Evolutionary conservation across 2,797 vertebrate species (phyloP).

Genomic region (Galago senegalensis): DNA sequence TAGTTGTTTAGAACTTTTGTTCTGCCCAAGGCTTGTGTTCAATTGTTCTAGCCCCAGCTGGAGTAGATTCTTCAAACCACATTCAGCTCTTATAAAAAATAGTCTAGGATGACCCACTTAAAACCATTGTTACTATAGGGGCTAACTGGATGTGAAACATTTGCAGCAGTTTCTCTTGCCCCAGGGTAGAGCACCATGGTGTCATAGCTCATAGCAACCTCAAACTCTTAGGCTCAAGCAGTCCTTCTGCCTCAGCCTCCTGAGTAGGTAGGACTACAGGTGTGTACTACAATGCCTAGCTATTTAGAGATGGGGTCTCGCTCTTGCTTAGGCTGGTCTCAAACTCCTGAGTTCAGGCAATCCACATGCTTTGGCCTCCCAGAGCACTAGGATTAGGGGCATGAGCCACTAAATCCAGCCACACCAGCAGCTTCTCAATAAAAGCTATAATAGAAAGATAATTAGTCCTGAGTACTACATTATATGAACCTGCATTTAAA

Average conservation of each 20-base stretch:
- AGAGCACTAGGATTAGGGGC: too few relatives aligned
- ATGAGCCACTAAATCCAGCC: too few relatives aligned
- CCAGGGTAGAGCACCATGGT: too few relatives aligned
- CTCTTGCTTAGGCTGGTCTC: too few relatives aligned
- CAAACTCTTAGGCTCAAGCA: too few relatives aligned
- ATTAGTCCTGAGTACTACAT: not conserved
- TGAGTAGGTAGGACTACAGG: too few relatives aligned
- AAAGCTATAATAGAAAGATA: constrained; percentile 57
- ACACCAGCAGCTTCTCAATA: not conserved
- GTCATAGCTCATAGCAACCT: too few relatives aligned
- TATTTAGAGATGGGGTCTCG: too few relatives aligned
- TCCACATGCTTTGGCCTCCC: too few relatives aligned
- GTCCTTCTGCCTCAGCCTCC: too few relatives aligned
- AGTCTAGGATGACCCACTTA: constrained; percentile 57
- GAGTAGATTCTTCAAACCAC: constrained; percentile 36
- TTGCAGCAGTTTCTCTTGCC: not conserved
- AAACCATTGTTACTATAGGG: not conserved
- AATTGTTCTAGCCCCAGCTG: constrained; percentile 65
- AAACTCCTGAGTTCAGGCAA: too few relatives aligned
- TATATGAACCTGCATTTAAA: constrained; percentile 45
- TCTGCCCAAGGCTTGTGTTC: not conserved
- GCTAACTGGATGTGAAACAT: constrained; percentile 58
- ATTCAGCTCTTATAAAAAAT: constrained; percentile 37
- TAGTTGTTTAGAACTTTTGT: constrained; percentile 40
- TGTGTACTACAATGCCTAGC: too few relatives aligned